Evolutionary conservation across 1,140 invertebrate species (phyloP).

Genomic region (Drosophila ironensis): DNA sequence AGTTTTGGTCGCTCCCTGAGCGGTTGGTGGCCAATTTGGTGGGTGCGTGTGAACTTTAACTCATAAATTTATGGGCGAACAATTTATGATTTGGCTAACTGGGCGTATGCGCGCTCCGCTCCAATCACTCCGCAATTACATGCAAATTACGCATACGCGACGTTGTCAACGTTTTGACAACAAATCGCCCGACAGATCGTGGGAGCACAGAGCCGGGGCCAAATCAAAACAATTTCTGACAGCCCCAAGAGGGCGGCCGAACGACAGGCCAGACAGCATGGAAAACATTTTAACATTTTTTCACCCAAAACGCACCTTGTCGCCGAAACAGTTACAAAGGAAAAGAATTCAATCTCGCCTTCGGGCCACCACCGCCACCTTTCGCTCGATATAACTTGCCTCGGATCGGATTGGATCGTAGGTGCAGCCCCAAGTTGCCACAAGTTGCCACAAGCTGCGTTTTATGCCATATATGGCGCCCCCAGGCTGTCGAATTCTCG

Average conservation of each 20-base stretch:
- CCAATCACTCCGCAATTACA: conserved; percentile 55
- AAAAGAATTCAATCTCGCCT: conserved; percentile 67
- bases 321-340: conserved; percentile 59
- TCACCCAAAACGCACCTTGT: conserved; percentile 59
- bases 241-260: conserved; percentile 41
- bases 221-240: conserved; percentile 43
- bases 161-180: conserved; percentile 63
- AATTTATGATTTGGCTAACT: conserved; percentile 64
- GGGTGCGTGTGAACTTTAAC: conserved; percentile 70
- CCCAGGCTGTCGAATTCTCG: conserved; percentile 30
- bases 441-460: conserved; percentile 45
- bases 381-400: conserved; percentile 22
- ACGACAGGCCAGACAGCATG: conserved; percentile 45
- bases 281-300: conserved; percentile 76
- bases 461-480: conserved; percentile 68
- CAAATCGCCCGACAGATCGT: conserved; percentile 64
- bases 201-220: conserved; percentile 45
- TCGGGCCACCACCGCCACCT: conserved; percentile 52
- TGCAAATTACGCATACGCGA: conserved; percentile 61
- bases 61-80: conserved; percentile 61
- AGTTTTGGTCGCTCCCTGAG: conserved; percentile 9
- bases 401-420: conserved; percentile 31
- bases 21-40: conserved; percentile 63
- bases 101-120: conserved; percentile 58
- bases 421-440: conserved; percentile 49